Evolutionary conservation across 2,797 vertebrate species (phyloP).

Genomic region (Miopithecus talapoin): DNA sequence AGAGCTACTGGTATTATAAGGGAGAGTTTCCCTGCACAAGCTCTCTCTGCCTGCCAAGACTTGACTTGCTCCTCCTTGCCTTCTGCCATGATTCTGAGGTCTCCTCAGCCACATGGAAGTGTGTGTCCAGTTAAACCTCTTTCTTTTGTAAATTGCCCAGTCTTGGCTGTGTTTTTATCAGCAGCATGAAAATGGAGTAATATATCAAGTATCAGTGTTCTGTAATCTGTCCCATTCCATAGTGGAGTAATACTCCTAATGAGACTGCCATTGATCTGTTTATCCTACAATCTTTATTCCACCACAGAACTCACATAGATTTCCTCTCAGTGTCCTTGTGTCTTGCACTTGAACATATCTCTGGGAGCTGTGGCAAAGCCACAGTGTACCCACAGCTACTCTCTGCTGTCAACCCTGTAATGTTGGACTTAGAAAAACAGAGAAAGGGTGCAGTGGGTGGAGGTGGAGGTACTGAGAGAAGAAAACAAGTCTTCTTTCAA

Average conservation of each 20-base stretch:
- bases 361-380: neutral
- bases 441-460: neutral
- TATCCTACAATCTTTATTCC: neutral
- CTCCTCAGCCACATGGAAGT: neutral
- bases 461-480: neutral
- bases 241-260: neutral
- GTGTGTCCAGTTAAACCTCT: neutral
- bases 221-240: neutral
- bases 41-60: neutral
- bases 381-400: neutral
- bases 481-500: neutral
- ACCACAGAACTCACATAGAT: neutral
- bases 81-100: neutral
- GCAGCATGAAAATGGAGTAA: neutral
- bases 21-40: neutral
- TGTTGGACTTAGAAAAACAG: neutral
- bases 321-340: neutral
- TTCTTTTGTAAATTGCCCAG: neutral
- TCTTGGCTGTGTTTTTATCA: neutral
- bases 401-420: neutral
- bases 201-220: neutral
- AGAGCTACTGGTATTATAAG: neutral
- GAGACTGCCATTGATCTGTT: neutral
- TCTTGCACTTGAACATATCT: neutral
- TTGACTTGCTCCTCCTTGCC: neutral